Evolutionary conservation across 1,140 invertebrate species (phyloP), one percentile per base, ranked within the genome.

Genomic region (Drosophila insularis): DNA sequence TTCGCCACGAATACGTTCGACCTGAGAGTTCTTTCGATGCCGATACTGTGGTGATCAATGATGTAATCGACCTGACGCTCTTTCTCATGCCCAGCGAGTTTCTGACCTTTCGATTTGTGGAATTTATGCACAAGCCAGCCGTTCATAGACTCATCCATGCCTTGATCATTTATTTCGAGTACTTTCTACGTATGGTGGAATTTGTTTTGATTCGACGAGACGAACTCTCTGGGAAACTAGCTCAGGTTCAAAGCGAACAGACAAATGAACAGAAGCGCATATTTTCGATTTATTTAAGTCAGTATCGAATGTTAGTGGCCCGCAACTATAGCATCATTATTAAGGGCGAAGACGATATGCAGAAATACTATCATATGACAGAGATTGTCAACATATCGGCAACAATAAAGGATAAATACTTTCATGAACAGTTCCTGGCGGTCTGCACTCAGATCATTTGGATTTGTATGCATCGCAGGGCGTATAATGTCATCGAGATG

Each of bases 81-180:
- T 91, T 91, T 21, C 39, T 91, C 2, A 78, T 90, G 62, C 90
- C 90, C 5, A 58, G 63, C 0, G 80, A 90, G 6, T 78, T 89
- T 21, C 50, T 87, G 13, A 72, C 65, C 2, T 39, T 62, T 11
- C 55, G 65, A n/a, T 91, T 91, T 55, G 39, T 91, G 5, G 71
- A 78, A 4, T 91, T 91, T 14, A 63, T 91, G 46, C 82, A 90
- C 37, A 79, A 70, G 0, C 72, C 82, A 23, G 69, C 80, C 0
- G 79, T 91, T 0, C 74, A 90, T 23, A 56, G 72, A n/a, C 64
- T 91, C 7, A 37, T 91, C 0, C 85, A 90, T 32, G 74, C 90
- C 0, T 65, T 91, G 4, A 70, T 90, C 54, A 91, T 91, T 5
- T 91, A 91, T 71, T 91, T 91, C 10, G 90, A 91, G 56, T 85